Base-by-base conservation (phyloP, 2,113 vertebrate species). In the Uropsilus gracilis region DNA sequence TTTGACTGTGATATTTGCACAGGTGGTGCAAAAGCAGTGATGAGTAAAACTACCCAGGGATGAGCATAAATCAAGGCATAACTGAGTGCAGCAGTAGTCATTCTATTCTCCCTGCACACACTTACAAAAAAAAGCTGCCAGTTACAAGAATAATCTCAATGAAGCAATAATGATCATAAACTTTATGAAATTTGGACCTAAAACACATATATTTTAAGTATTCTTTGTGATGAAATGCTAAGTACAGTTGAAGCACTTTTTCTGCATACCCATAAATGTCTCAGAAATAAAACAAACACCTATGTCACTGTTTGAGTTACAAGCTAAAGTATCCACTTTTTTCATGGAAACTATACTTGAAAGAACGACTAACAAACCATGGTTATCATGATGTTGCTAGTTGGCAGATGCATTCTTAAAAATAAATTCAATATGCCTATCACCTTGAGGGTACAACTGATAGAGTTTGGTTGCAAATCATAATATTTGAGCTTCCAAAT, bases 241-340 rank as follows among this genome's bases (percentile, higher is more conserved):
- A 72, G 24, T 46, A 37, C 20, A 73, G 2, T 42, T 24, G 78
- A 13, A 83, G 28, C 26, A 34, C 0, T 53, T 89, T 53, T 53
- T 42, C 8, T 95, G 24, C n/a, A 32, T 48, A 80, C 8, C 6
- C 68, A 34, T 63, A 48, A 53, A 32, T 69, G 14, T 82, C 48
- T 81, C 7, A 64, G 39, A 37, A n/a, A n/a, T 34, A 22, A 46
- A 68, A 78, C 83, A 50, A 28, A 34, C 4, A 50, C 46, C 44
- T 37, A 10, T 63, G 59, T 34, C 55, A 20, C 66, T 75, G 24
- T 72, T 81, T 61, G 61, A 80, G 32, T 93, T 84, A 44, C 7
- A 78, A 81, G 84, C 57, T 93, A 48, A 88, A 92, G 75, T 84
- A 83, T 30, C 63, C 77, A 32, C 6, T 26, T 55, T 86, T 87